Percentiles rank a stretch among this genome's conserved stretches.
phyloP scores from a whole-genome alignment of 2,113 vertebrate genomes.

The Apteryx owenii region DNA sequence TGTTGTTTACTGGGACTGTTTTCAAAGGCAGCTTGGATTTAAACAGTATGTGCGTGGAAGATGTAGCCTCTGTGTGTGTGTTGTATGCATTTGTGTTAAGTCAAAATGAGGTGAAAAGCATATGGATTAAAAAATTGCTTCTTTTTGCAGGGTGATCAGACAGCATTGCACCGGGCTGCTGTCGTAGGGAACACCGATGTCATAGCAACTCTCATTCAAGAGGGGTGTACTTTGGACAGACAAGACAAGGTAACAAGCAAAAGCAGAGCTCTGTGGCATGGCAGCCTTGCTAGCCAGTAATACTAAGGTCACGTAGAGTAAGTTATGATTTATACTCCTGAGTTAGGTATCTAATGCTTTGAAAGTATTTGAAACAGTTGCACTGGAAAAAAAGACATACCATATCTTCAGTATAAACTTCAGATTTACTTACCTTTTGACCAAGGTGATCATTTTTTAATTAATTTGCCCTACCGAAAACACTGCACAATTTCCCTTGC shows the following conservation, averaged over 20 bases:
- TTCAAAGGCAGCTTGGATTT: not conserved
- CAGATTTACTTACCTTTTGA: not conserved
- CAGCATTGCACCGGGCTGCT: constrained; percentile 91
- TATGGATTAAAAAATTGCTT: not conserved
- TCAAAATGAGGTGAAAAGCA: not conserved
- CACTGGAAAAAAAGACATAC: not conserved
- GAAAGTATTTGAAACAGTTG: not conserved
- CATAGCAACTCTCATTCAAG: constrained; percentile 88
- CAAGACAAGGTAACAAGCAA: constrained; percentile 90
- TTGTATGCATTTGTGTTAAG: not conserved
- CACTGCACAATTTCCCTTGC: not conserved
- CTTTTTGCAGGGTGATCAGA: constrained; percentile 89
- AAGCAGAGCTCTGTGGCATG: not conserved
- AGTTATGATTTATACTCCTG: not conserved
- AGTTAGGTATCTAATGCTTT: not conserved
- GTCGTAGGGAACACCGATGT: constrained; percentile 90
- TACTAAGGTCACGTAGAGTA: not conserved
- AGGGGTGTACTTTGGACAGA: constrained; percentile 93
- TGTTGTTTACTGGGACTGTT: not conserved
- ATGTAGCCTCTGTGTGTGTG: not conserved
- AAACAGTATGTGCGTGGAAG: not conserved
- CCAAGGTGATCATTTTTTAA: not conserved
- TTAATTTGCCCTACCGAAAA: fast-evolving
- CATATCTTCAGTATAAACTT: not conserved
- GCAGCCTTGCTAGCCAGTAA: not conserved